Conservation (phyloP, 2,888 invertebrate genomes). For the Lepetodrilus schrolli region DNA sequence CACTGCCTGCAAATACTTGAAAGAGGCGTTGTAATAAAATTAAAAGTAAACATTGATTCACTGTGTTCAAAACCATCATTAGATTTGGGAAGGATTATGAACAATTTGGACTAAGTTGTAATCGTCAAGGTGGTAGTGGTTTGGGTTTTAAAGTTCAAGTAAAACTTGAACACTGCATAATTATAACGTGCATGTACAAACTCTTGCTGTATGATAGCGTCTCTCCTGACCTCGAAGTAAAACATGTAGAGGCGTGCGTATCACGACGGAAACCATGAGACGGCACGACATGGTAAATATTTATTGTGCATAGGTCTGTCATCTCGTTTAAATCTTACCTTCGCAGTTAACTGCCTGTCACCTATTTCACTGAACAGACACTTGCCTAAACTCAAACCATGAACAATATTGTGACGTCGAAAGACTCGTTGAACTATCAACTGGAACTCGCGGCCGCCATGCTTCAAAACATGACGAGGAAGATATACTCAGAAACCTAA, state of each 20-base stretch:
- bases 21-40: too few species aligned
- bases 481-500: constrained; percentile 6
- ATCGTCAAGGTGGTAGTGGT: too few species aligned
- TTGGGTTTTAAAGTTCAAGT: too few species aligned
- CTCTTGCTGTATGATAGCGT: not conserved
- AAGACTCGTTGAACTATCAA: constrained; percentile 14
- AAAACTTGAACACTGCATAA: too few species aligned
- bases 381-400: not conserved
- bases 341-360: constrained; percentile 9
- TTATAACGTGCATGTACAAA: too few species aligned
- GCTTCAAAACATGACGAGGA: constrained; percentile 16
- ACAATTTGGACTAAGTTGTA: too few species aligned
- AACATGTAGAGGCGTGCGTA: constrained; percentile 23
- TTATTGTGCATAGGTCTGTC: not conserved
- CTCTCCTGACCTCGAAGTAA: constrained; percentile 15
- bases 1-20: too few species aligned
- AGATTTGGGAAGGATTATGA: too few species aligned
- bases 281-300: not conserved
- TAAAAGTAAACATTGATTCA: too few species aligned
- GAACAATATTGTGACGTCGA: constrained; percentile 7
- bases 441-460: constrained; percentile 22
- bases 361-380: constrained; percentile 14
- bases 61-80: too few species aligned
- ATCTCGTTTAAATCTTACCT: not conserved
- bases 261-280: not conserved